phyloP scores from a whole-genome alignment of 1,140 invertebrate species.

The Drosophila micromelanica region DNA sequence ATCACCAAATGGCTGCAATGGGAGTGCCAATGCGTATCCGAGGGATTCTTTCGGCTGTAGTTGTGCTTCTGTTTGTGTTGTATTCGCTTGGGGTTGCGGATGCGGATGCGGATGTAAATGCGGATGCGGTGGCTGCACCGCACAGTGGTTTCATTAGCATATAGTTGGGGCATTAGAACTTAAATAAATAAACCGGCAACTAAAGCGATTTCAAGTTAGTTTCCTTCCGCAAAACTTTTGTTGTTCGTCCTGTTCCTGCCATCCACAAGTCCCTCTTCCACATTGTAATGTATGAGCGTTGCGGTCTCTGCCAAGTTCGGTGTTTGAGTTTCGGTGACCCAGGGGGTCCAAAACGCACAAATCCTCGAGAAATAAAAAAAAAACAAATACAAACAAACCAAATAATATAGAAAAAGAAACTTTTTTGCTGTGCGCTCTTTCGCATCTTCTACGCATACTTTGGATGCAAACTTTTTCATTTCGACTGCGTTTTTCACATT shows the following conservation, averaged over 20 bases:
- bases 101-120: background rate
- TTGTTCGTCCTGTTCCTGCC: background rate
- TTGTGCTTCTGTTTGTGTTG: slow-evolving; percentile 9
- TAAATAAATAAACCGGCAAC: slow-evolving; percentile 79
- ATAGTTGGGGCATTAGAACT: slow-evolving; percentile 65
- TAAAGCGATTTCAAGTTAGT: slow-evolving; percentile 76
- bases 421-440: slow-evolving; percentile 41
- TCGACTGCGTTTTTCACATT: slow-evolving; percentile 48
- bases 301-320: slow-evolving; percentile 10
- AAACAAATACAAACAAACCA: slow-evolving; percentile 24
- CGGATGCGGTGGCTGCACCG: slow-evolving; percentile 23
- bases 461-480: slow-evolving; percentile 59
- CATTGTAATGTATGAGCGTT: slow-evolving; percentile 53
- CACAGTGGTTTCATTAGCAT: slow-evolving; percentile 78
- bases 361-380: slow-evolving; percentile 16
- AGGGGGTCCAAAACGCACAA: slow-evolving; percentile 9
- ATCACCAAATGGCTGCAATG: slow-evolving; percentile 49
- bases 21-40: slow-evolving; percentile 28
- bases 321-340: slow-evolving; percentile 36
- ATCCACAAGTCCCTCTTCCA: slow-evolving; percentile 5
- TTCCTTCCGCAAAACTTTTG: slow-evolving; percentile 47
- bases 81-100: background rate
- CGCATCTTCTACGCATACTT: slow-evolving; percentile 67
- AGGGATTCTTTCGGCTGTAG: slow-evolving; percentile 12
- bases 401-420: slow-evolving; percentile 40